Conservation (phyloP, 2,797 vertebrate species). For the Sebastes baramenuke region DNA sequence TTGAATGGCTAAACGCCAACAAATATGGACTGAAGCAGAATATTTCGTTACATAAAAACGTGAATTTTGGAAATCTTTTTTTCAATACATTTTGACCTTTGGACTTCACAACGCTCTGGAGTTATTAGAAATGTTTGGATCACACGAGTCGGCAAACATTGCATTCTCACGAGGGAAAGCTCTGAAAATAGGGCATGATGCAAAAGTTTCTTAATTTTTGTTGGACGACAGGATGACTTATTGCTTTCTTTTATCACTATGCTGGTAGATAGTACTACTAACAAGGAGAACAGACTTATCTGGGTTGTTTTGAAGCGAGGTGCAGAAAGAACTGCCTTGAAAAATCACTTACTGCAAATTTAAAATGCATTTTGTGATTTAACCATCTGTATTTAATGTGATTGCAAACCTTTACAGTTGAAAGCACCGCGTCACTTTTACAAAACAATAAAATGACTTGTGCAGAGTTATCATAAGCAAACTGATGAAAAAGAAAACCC, state of each 20-base stretch:
- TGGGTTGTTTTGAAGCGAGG: background rate
- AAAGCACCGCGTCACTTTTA: constrained; percentile 8
- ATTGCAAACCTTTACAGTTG: constrained; percentile 19
- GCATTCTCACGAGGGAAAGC: background rate
- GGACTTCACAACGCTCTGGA: too few species aligned
- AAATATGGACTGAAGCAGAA: too few species aligned
- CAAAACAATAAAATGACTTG: constrained; percentile 39
- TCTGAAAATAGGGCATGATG: background rate
- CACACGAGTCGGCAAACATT: background rate
- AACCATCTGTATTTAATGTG: constrained; percentile 41
- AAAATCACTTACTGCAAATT: background rate
- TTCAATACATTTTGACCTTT: too few species aligned
- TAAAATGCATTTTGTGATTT: constrained; percentile 3
- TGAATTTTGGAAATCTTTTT: too few species aligned
- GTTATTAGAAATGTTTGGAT: too few species aligned
- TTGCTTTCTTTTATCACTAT: background rate
- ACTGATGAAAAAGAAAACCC: constrained; percentile 24
- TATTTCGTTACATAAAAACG: too few species aligned
- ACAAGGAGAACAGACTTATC: background rate
- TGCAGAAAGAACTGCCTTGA: background rate
- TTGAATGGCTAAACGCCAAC: too few species aligned
- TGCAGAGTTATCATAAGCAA: constrained; percentile 34
- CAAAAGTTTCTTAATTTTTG: background rate
- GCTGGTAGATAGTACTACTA: background rate
- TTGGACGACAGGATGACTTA: background rate